These are phyloP conservation scores for Zaprionus vittiger DNA, from an alignment of 1,140 invertebrate genomes.

Conservation along the genomic window DNA sequence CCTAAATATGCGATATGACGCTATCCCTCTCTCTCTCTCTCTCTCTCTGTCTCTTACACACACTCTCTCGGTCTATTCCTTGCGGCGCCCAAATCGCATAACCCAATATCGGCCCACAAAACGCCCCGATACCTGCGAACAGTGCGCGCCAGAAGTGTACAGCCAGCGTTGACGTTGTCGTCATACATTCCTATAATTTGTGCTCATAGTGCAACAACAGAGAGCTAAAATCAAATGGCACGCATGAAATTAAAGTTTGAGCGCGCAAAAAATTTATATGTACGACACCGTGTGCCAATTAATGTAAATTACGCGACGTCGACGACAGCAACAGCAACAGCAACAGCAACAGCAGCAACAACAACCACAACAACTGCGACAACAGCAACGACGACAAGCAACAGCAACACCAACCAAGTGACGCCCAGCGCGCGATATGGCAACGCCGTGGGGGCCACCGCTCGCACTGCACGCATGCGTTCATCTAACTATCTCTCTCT, in stretches of 20 bases:
- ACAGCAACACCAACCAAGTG: slow-evolving; percentile 28
- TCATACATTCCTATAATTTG: slow-evolving; percentile 70
- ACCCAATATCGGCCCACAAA: slow-evolving; percentile 36
- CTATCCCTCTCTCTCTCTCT: neutral
- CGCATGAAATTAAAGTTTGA: slow-evolving; percentile 80
- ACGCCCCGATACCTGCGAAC: slow-evolving; percentile 55
- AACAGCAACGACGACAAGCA: slow-evolving; percentile 34
- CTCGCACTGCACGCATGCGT: slow-evolving; percentile 49
- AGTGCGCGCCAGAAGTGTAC: slow-evolving; percentile 47
- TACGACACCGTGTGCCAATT: slow-evolving; percentile 79
- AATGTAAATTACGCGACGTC: slow-evolving; percentile 79
- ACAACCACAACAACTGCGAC: slow-evolving; percentile 32
- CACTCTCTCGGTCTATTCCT: slow-evolving; percentile 32
- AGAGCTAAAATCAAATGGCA: slow-evolving; percentile 74
- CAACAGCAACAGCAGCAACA: slow-evolving; percentile 57
- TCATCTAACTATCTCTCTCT: slow-evolving; percentile 22
- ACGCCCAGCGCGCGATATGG: slow-evolving; percentile 65
- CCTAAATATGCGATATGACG: slow-evolving; percentile 61
- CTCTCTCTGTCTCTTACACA: neutral
- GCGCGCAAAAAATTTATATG: slow-evolving; percentile 80
- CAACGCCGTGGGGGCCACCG: slow-evolving; percentile 66
- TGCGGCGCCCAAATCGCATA: slow-evolving; percentile 31
- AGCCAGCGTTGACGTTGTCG: slow-evolving; percentile 36
- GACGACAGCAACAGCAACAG: slow-evolving; percentile 73
- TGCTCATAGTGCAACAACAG: slow-evolving; percentile 47